phyloP scores from a whole-genome alignment of 2,888 invertebrate genomes.

The Prenolepis imparis region DNA sequence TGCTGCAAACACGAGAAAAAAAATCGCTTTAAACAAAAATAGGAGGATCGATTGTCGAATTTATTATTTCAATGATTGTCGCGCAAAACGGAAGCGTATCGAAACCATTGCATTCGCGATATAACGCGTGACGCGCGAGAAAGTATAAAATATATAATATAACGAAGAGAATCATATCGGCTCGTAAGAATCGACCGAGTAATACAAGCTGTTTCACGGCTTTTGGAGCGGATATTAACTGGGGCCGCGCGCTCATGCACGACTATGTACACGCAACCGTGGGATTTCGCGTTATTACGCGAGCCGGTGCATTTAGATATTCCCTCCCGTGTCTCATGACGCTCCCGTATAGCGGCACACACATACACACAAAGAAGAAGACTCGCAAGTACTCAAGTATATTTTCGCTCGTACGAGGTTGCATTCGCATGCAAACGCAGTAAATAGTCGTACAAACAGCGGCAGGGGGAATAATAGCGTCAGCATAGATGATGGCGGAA shows the following conservation, averaged over 20 bases:
- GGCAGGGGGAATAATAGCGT: constrained; percentile 80
- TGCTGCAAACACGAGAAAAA: constrained; percentile 1
- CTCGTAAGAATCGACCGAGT: constrained; percentile 7
- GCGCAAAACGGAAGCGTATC: neutral
- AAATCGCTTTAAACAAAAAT: neutral
- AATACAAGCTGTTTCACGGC: constrained; percentile 40
- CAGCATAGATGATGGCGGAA: no score
- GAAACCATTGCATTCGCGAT: neutral
- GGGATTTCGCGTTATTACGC: constrained; percentile 71
- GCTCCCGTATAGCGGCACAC: constrained; percentile 30
- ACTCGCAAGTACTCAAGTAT: constrained; percentile 31
- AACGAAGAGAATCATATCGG: constrained; percentile 9
- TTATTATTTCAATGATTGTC: neutral
- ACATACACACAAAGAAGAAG: neutral
- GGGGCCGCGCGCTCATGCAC: constrained; percentile 42
- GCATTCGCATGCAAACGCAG: constrained; percentile 81
- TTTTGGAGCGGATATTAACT: constrained; percentile 42
- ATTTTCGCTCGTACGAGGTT: constrained; percentile 32
- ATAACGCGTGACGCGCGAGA: neutral
- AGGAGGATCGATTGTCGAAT: neutral
- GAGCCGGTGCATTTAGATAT: constrained; percentile 65
- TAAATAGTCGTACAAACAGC: constrained; percentile 80
- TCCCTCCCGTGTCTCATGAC: constrained; percentile 51
- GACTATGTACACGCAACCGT: constrained; percentile 56
- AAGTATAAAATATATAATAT: constrained; percentile 19